phyloP scores from a whole-genome alignment of 2,888 invertebrate genomes.

The Pimpla rufipes region DNA sequence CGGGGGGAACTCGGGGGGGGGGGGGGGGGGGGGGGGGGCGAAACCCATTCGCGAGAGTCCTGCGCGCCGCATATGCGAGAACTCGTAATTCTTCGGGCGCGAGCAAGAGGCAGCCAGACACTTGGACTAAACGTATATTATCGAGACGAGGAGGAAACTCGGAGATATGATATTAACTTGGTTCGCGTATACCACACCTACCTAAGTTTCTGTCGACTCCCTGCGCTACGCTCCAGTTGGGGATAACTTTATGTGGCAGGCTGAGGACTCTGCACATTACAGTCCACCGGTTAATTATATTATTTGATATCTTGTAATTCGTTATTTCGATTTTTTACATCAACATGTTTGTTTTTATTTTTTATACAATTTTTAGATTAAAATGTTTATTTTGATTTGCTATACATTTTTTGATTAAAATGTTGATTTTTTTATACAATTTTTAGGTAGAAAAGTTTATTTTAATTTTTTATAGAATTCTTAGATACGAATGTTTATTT shows the following conservation, averaged over 20 bases:
- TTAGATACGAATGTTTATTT: too few relatives aligned
- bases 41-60: not conserved
- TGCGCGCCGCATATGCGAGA: not conserved
- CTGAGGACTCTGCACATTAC: not conserved
- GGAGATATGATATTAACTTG: conserved; percentile 17
- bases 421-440: too few relatives aligned
- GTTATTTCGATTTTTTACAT: too few relatives aligned
- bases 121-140: conserved; percentile 15
- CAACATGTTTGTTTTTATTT: too few relatives aligned
- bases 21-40: not conserved
- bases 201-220: not conserved
- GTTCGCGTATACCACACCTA: not conserved
- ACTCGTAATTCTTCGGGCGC: not conserved
- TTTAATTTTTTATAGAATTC: too few relatives aligned
- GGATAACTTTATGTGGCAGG: not conserved
- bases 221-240: not conserved
- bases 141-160: conserved; percentile 10
- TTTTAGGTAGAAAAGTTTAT: too few relatives aligned
- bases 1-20: not conserved
- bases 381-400: too few relatives aligned
- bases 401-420: too few relatives aligned
- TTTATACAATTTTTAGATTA: too few relatives aligned
- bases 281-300: not conserved
- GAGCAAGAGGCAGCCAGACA: not conserved
- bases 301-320: not conserved